Evolutionary conservation across 1,140 invertebrate genomes (phyloP).

Genomic region (Diorhabda elongata): DNA sequence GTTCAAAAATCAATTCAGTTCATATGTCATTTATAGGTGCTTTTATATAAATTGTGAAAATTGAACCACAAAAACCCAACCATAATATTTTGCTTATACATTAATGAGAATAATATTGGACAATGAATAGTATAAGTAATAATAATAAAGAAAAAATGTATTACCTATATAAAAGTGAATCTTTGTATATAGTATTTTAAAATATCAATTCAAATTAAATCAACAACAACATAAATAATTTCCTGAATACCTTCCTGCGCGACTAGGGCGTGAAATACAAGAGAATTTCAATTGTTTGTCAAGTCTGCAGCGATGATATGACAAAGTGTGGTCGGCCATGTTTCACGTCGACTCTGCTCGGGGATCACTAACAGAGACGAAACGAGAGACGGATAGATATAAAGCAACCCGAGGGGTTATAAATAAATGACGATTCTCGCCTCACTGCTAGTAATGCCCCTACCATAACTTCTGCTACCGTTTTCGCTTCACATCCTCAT

Average conservation of each 20-base stretch:
- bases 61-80: too few species aligned
- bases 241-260: not conserved
- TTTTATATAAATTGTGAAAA: too few species aligned
- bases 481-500: not conserved
- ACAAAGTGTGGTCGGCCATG: slow-evolving; percentile 21
- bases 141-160: too few species aligned
- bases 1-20: too few species aligned
- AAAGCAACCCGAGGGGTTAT: slow-evolving; percentile 16
- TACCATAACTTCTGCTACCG: not conserved
- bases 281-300: slow-evolving; percentile 16
- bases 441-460: not conserved
- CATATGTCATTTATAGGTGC: too few species aligned
- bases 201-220: too few species aligned
- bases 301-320: slow-evolving; percentile 17
- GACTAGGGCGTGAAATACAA: not conserved
- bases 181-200: too few species aligned
- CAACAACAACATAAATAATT: too few species aligned
- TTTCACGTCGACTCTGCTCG: slow-evolving; percentile 9
- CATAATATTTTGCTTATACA: too few species aligned
- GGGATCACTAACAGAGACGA: slow-evolving; percentile 15
- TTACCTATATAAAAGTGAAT: too few species aligned
- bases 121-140: too few species aligned
- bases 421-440: slow-evolving; percentile 20
- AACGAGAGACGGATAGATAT: slow-evolving; percentile 2
- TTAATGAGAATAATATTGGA: too few species aligned